These are phyloP conservation scores for Apodemus speciosus DNA, from an alignment of 2,113 vertebrate species.

Conservation along the genomic window DNA sequence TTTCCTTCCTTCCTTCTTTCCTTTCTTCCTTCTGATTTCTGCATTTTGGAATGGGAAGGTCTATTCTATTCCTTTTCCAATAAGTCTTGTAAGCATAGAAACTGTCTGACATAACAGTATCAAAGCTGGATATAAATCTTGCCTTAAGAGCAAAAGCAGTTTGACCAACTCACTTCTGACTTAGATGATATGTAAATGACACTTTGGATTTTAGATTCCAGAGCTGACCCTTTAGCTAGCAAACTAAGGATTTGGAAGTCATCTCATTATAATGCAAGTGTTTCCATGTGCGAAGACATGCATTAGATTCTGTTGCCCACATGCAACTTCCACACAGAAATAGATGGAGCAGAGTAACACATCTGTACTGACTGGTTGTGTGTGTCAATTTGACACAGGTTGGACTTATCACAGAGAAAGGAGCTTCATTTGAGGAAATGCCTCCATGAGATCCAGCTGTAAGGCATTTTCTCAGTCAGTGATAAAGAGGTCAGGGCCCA, in stretches of 20 bases:
- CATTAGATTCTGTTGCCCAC: not conserved
- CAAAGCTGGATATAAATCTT: not conserved
- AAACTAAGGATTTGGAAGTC: not conserved
- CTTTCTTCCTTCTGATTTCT: not conserved
- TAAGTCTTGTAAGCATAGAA: not conserved
- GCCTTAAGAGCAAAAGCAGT: not conserved
- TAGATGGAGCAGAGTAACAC: not conserved
- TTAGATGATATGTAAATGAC: not conserved
- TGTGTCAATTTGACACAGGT: too few relatives aligned
- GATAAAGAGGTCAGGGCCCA: too few relatives aligned
- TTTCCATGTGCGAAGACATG: not conserved
- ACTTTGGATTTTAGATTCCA: not conserved
- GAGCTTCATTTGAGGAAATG: too few relatives aligned
- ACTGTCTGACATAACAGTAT: not conserved
- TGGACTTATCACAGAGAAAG: too few relatives aligned
- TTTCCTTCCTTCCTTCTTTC: too few relatives aligned
- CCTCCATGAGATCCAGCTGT: too few relatives aligned
- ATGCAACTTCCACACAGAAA: not conserved
- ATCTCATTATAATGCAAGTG: not conserved
- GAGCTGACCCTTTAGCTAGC: not conserved
- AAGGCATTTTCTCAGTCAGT: too few relatives aligned
- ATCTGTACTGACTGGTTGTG: too few relatives aligned
- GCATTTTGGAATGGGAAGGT: not conserved
- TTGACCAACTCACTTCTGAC: not conserved
- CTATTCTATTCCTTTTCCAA: not conserved